Evolutionary conservation across 2,113 vertebrate species (phyloP).

Genomic region (Pseudois nayaur): DNA sequence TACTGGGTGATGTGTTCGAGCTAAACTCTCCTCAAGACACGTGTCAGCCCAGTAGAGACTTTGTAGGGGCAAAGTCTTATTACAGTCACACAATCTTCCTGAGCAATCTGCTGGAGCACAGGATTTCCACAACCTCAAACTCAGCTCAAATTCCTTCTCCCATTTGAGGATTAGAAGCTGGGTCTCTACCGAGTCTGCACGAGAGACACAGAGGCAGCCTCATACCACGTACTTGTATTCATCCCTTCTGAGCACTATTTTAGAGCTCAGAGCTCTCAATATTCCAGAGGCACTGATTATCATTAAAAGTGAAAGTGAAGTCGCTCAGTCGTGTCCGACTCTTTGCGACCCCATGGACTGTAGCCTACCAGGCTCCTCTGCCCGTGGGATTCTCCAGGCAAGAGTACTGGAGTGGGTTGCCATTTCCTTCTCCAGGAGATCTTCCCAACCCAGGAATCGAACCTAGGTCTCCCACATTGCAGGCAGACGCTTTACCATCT

Average conservation of each 20-base stretch:
- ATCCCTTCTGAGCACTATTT: no score
- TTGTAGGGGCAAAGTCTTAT: background rate
- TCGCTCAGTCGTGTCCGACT: no score
- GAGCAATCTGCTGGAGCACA: background rate
- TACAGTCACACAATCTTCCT: background rate
- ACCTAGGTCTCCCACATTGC: no score
- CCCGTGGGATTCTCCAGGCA: no score
- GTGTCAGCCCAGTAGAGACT: background rate
- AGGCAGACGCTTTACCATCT: no score
- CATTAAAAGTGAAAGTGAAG: background rate
- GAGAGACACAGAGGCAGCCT: background rate
- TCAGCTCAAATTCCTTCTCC: accelerated
- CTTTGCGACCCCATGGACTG: no score
- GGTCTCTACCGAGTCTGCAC: background rate
- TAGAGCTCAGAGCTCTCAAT: background rate
- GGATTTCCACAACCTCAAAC: background rate
- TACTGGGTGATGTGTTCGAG: background rate
- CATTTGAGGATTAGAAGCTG: background rate
- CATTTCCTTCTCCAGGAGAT: no score
- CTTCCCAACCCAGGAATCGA: no score
- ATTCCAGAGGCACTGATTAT: background rate
- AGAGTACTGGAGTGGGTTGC: no score
- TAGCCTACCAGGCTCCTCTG: no score
- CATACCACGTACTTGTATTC: background rate
- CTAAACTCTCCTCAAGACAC: background rate